Conservation (phyloP, 2,888 invertebrate species). For the Chesias legatella region DNA sequence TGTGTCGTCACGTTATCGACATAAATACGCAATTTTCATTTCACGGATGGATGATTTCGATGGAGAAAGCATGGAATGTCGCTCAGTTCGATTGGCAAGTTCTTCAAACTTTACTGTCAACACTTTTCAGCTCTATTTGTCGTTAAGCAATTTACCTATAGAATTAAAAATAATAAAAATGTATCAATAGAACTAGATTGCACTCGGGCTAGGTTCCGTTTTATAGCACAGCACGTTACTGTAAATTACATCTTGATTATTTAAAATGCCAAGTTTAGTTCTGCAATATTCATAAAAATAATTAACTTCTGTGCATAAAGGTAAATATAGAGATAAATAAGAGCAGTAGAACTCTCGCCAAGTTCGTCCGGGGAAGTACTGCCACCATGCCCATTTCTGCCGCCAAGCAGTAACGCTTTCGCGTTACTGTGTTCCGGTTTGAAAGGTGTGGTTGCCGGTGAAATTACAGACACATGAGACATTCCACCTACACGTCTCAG, state of each 20-base stretch:
- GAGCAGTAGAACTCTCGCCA: no score
- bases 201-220: no score
- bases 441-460: no score
- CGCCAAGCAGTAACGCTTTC: no score
- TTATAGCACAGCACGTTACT: conserved; percentile 25
- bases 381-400: no score
- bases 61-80: conserved; percentile 54
- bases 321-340: no score
- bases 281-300: conserved; percentile 9
- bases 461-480: no score
- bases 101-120: conserved; percentile 20
- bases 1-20: conserved; percentile 9
- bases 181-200: conserved; percentile 16
- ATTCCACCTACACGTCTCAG: no score
- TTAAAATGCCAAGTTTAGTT: conserved; percentile 26
- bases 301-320: conserved; percentile 1
- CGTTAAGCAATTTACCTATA: conserved; percentile 20
- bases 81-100: conserved; percentile 25
- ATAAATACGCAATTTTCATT: conserved; percentile 49
- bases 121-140: conserved; percentile 34
- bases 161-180: conserved; percentile 15
- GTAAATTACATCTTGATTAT: conserved; percentile 16
- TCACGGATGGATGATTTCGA: conserved; percentile 62
- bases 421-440: no score
- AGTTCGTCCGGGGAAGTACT: no score